Base-by-base conservation (phyloP, 2,888 invertebrate species). In the Graphium colonna region DNA sequence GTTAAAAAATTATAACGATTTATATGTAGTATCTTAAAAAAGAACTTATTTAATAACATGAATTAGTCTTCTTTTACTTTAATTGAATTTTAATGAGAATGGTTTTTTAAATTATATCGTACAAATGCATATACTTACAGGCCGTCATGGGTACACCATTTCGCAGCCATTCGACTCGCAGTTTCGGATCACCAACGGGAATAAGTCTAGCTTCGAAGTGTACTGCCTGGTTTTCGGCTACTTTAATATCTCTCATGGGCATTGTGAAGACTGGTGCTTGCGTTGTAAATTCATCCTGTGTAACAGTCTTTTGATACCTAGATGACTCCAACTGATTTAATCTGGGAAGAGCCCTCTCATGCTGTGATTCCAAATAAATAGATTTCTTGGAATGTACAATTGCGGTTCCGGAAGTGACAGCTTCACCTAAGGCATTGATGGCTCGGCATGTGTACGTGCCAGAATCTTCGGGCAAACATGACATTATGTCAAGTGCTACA, bases 371-470 rank as follows among this genome's bases (percentile, higher is more conserved):
- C 71, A 94, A 83, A 68, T 95, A 96, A 68, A 97, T 96, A 0
- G 97, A 95, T 77, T 96, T 96, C 82, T 92, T 91, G 79, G 95
- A 95, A 73, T 96, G 95, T 12, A 97, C 95, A 15, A 92, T 86
- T 9, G 98, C 94, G 51, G 94, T 94, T 36, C 97, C 97, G 43
- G 97, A 96, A 46, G 97, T 97, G 10, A 97, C 95, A 28, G 97
- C 97, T 90, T 97, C 96, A 38, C 99, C 99, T 12, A 96, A 91
- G 48, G 95, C 95, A 71, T 98, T 99, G 49, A 93, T 94, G 1
- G 98, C 98, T 69, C 97, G 93, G 78, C 97, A 97, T 0, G 98
- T 98, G 77, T 99, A 99, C 0, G 95, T 95, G 43, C 99, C 99
- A 12, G 96, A 95, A 89, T 99, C 99, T 78, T 99, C 99, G 7